Percentiles rank a stretch among this genome's conserved stretches.
phyloP scores from a whole-genome alignment of 2,113 vertebrate species.

The Myanophis thanlyinensis region DNA sequence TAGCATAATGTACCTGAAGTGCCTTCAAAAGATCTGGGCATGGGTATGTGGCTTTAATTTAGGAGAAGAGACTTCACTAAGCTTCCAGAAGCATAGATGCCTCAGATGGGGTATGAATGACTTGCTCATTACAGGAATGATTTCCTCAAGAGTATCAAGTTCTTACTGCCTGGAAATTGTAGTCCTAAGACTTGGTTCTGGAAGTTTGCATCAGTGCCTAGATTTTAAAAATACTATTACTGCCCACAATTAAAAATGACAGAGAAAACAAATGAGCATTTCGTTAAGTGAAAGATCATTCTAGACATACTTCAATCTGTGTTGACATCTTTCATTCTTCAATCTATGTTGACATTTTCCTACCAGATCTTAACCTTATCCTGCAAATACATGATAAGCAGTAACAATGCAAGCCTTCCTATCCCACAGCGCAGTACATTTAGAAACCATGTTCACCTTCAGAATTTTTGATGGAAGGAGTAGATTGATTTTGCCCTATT shows the following conservation, averaged over 20 bases:
- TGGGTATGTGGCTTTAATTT: neutral
- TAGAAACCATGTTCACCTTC: neutral
- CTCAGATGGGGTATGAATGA: neutral
- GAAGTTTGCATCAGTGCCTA: neutral
- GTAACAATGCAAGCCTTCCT: neutral
- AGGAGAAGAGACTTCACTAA: neutral
- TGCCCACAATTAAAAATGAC: neutral
- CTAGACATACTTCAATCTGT: neutral
- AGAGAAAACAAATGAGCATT: neutral
- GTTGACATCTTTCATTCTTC: neutral
- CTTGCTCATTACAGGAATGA: neutral
- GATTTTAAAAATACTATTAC: neutral
- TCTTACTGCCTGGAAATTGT: neutral
- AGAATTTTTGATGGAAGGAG: neutral
- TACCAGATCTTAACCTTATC: neutral
- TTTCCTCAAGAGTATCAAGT: neutral
- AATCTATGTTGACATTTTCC: neutral
- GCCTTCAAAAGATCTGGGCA: neutral
- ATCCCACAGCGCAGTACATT: neutral
- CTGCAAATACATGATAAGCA: neutral
- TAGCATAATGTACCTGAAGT: neutral
- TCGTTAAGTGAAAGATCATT: slow-evolving; percentile 8
- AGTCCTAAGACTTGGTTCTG: neutral
- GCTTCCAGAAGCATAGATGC: neutral
- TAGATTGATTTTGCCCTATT: neutral